Evolutionary conservation across 1,140 invertebrate species (phyloP), one percentile per base, ranked within the genome.

Genomic region (Scaptodrosophila lebanonensis): DNA sequence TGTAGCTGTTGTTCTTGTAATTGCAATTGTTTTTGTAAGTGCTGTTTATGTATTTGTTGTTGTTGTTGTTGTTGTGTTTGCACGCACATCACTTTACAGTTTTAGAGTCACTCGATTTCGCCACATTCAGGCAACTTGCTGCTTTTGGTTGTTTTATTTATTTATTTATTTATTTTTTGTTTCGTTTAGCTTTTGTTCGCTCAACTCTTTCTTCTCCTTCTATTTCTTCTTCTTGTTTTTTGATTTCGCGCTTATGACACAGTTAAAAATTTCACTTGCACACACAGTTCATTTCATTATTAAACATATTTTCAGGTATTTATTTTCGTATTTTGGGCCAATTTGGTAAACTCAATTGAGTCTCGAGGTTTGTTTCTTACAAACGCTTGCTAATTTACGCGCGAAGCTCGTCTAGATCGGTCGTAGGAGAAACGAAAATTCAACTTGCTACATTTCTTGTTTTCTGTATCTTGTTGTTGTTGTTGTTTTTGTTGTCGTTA

Each of bases 331-430:
- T 63, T 76, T 58, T 17, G 30, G 35, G 50, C 48, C 63, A 79
- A 65, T 71, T 59, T 51, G n/a, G n/a, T n/a, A n/a, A 33, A 33
- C 12, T 33, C 32, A 33, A 18, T 39, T 27, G 11, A 29, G 8
- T 58, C 22, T 22, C 53, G 39, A 22, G 47, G 67, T 40, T 83
- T 83, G 79, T 76, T 83, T 83, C 76, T 82, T 76, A 64, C 53
- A 66, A 83, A 77, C 79, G 79, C 77, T 83, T 71, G 66, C 70
- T 82, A 83, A 83, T 82, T 82, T 71, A 67, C 67, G 62, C 69
- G 61, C 68, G 67, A 77, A 64, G 53, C 56, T 69, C 58, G 58
- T 68, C 66, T 33, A 8, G 8, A 13, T 33, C 3, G n/a, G 56
- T 66, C 56, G 66, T 57, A 45, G 44, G 50, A 64, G 30, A 64